These are phyloP conservation scores for Drosophila hawaiiensis DNA, from an alignment of 2,888 invertebrate species.

Conservation along the genomic window DNA sequence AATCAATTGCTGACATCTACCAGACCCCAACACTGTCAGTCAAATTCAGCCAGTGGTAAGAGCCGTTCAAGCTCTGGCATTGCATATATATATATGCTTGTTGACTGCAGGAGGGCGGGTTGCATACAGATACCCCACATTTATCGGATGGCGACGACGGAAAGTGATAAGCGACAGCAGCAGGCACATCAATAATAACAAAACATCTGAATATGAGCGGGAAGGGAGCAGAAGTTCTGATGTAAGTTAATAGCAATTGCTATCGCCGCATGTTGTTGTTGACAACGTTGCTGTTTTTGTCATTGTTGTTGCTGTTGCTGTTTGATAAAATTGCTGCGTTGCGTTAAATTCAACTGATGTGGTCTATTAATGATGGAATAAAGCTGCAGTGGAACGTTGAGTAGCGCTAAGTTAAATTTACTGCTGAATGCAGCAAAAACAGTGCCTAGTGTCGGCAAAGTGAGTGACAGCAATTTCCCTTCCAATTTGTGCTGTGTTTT, in stretches of 20 bases:
- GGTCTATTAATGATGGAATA: conserved; percentile 70
- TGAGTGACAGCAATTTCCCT: conserved; percentile 78
- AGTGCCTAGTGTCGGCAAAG: conserved; percentile 22
- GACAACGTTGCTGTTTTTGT: conserved; percentile 28
- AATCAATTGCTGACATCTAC: conserved; percentile 57
- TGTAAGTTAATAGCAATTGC: conserved; percentile 57
- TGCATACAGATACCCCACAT: conserved; percentile 14
- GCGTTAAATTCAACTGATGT: conserved; percentile 79
- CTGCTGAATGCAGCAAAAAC: conserved; percentile 49
- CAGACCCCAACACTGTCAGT: conserved; percentile 28
- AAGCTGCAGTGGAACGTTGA: conserved; percentile 18
- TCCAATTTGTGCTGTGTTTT: conserved; percentile 72
- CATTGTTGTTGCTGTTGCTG: conserved; percentile 31
- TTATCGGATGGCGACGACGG: conserved; percentile 36
- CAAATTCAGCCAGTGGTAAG: conserved; percentile 31
- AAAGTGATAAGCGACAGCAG: conserved; percentile 61
- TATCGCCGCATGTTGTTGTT: conserved; percentile 50
- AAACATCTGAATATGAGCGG: conserved; percentile 19
- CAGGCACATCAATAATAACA: conserved; percentile 24
- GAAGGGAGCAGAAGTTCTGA: conserved; percentile 4
- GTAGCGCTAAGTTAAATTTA: conserved; percentile 40
- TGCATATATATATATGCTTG: conserved; percentile 11
- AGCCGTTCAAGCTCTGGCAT: conserved; percentile 13
- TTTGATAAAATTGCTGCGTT: conserved; percentile 77
- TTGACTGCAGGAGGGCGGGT: background rate